Percentiles rank a stretch among this genome's conserved stretches.
Evolutionary conservation across 2,888 invertebrate genomes (phyloP).

Genomic region (Drosophila subquinaria): DNA sequence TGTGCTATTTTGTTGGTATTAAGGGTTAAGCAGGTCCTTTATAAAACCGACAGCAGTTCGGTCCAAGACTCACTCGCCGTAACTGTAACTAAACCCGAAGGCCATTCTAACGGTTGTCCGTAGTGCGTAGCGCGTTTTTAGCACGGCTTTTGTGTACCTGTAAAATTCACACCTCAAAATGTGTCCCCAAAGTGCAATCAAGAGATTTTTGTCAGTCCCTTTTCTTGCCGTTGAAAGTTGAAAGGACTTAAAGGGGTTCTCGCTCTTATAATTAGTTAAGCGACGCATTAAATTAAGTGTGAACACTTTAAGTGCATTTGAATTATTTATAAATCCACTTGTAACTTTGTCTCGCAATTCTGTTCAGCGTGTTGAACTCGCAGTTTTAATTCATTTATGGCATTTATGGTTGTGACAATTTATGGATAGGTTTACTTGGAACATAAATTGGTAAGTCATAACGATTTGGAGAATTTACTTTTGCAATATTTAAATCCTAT

Average conservation of each 20-base stretch:
- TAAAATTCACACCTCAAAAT: constrained; percentile 78
- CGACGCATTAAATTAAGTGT: constrained; percentile 64
- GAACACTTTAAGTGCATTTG: constrained; percentile 60
- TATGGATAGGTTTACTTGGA: constrained; percentile 1
- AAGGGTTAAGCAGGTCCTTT: constrained; percentile 81
- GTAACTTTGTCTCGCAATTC: neutral
- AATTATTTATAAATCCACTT: constrained; percentile 59
- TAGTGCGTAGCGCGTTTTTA: constrained; percentile 9
- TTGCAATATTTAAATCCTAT: too few relatives aligned
- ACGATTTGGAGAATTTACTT: too few relatives aligned
- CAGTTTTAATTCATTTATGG: constrained; percentile 4
- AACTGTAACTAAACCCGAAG: constrained; percentile 65
- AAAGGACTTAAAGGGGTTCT: constrained; percentile 1
- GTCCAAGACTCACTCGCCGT: constrained; percentile 10
- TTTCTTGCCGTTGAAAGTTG: neutral
- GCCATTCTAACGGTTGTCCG: constrained; percentile 22
- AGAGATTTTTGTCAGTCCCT: constrained; percentile 60
- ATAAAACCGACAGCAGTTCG: constrained; percentile 63
- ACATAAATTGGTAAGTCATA: too few relatives aligned
- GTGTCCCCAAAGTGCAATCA: constrained; percentile 77
- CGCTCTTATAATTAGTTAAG: constrained; percentile 70
- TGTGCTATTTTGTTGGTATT: constrained; percentile 50
- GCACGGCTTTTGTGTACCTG: constrained; percentile 12
- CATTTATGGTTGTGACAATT: constrained; percentile 8
- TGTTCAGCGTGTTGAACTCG: neutral